These are phyloP conservation scores for Hycleus cichorii DNA, from an alignment of 1,140 invertebrate genomes.

Conservation along the genomic window DNA sequence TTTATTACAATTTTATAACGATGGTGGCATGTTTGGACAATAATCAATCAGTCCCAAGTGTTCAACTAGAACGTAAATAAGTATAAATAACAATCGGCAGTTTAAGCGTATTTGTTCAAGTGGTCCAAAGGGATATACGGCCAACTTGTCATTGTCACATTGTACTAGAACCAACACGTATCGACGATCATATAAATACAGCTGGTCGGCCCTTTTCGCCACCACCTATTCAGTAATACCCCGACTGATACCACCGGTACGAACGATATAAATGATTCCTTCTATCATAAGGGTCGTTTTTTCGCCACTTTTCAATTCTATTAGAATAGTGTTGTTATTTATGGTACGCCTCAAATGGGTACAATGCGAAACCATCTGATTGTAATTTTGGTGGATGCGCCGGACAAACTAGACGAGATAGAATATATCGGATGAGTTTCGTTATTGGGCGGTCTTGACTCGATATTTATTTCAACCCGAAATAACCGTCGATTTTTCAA, in stretches of 20 bases:
- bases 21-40: conserved; percentile 5
- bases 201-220: no score
- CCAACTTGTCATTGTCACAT: conserved; percentile 18
- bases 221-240: neutral
- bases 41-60: conserved; percentile 16
- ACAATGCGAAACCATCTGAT: no score
- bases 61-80: conserved; percentile 11
- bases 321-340: no score
- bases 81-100: conserved; percentile 17
- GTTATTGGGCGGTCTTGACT: no score
- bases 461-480: no score
- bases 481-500: no score
- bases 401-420: neutral
- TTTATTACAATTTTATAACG: conserved; percentile 5
- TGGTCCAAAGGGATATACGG: conserved; percentile 17
- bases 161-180: conserved; percentile 8
- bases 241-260: neutral
- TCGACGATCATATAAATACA: neutral
- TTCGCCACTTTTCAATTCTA: no score
- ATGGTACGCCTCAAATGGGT: no score
- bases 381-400: neutral
- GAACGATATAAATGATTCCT: no score
- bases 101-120: conserved; percentile 18
- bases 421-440: no score
- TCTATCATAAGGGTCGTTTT: no score